Evolutionary conservation across 2,797 vertebrate species (phyloP).

Genomic region (Kryptopterus vitreolus): DNA sequence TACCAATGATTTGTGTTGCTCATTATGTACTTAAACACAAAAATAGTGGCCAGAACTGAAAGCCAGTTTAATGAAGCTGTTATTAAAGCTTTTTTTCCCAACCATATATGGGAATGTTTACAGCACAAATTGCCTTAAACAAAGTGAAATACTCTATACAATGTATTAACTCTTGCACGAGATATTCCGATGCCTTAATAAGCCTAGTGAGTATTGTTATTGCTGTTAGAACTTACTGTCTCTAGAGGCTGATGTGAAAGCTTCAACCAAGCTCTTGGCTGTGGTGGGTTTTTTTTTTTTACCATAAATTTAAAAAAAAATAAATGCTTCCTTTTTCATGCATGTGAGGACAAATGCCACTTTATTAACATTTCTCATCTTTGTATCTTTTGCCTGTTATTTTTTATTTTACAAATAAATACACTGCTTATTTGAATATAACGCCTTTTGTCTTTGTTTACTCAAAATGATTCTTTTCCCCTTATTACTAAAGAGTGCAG

Average conservation of each 20-base stretch:
- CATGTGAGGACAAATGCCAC: background rate
- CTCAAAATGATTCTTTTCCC: background rate
- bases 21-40: background rate
- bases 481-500: background rate
- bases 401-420: background rate
- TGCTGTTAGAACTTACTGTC: too few species aligned
- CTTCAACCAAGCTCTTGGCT: too few species aligned
- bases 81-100: background rate
- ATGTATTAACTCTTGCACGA: background rate
- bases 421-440: too few species aligned
- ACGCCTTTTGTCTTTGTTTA: background rate
- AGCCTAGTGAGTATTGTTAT: background rate
- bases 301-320: too few species aligned
- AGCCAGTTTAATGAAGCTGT: too few species aligned
- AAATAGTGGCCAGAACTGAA: background rate
- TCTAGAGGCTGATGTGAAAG: background rate
- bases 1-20: background rate
- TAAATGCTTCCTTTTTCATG: too few species aligned
- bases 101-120: background rate
- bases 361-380: background rate
- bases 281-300: background rate
- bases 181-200: background rate
- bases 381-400: background rate
- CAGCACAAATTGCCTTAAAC: conserved; percentile 2
- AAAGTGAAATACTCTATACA: background rate